Base-by-base conservation (phyloP, 2,888 invertebrate genomes). In the Pemphredon lugubris region DNA sequence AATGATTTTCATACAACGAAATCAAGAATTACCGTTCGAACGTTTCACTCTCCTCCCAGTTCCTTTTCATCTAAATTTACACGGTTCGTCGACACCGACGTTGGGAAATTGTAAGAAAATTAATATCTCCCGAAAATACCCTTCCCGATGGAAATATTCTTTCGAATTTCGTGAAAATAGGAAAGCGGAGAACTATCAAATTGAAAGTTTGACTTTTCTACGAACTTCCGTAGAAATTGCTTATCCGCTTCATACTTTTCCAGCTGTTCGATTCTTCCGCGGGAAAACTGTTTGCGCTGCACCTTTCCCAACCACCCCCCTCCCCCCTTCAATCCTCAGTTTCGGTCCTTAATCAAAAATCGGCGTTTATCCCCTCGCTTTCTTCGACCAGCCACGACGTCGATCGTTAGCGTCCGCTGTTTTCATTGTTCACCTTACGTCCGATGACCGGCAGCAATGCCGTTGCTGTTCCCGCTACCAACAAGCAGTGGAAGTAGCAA, bases 221-320 rank as follows among this genome's bases (percentile, higher is more conserved):
- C n/a, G 18, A 34, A 34, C 47, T 16, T 58, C 39, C 61, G 61
- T 11, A 9, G 61, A 63, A 68, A 71, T 68, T 71, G 71, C 61
- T 71, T 69, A 68, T 68, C 53, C 32, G 40, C 51, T 39, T 34
- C 21, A 50, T 34, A 50, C 51, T 55, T 61, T 60, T 4, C 68
- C 37, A 34, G 13, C 32, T 30, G 45, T 57, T 57, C 57, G 54
- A 50, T 54, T 66, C 42, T 39, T 32, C 39, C 48, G 6, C 58
- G 18, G 45, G 40, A 71, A 69, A 69, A 64, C 63, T 58, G 58
- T 72, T 69, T 64, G 58, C 61, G 30, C 54, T 32, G 58, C 58
- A 32, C 58, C 64, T 54, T 69, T 54, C 44, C 61, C 63, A 54
- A 61, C 55, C 61, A 50, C 14, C 14, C 48, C 21, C 55, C 44